A percentile compares a stretch with the other conserved stretches of the same genome.
These are phyloP conservation scores for Dolichotis patagonum DNA, from an alignment of 2,113 vertebrate genomes.

Conservation along the genomic window DNA sequence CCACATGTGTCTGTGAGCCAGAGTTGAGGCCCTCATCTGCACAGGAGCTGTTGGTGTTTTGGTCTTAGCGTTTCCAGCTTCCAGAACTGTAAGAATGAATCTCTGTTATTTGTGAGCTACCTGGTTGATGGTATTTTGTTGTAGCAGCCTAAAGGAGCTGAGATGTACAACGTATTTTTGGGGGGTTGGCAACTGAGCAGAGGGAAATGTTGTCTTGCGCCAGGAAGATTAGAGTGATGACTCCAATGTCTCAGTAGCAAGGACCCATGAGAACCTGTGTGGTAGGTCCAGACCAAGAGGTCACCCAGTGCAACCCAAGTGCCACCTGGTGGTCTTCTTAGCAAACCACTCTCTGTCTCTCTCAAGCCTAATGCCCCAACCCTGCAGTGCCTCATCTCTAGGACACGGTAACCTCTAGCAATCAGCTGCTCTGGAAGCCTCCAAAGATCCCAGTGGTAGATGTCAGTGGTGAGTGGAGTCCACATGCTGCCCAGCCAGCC, in stretches of 20 bases:
- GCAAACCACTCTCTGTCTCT: not conserved
- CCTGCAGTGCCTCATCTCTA: not conserved
- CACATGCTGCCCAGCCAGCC: slow-evolving; percentile 48
- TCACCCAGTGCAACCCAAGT: not conserved
- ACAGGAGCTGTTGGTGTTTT: not conserved
- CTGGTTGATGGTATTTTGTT: not conserved
- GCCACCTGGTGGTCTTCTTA: not conserved
- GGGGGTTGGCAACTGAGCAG: not conserved
- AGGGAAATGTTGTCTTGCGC: not conserved
- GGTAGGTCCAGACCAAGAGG: not conserved
- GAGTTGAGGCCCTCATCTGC: not conserved
- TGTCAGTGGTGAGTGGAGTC: slow-evolving; percentile 66
- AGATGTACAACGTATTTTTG: not conserved
- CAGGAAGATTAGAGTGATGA: not conserved
- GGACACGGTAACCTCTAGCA: not conserved
- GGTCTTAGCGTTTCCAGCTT: not conserved
- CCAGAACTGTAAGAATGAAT: not conserved
- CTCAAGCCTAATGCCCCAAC: not conserved
- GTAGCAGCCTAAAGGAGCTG: not conserved
- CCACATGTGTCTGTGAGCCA: not conserved
- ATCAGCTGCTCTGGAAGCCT: not conserved
- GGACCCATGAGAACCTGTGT: not conserved
- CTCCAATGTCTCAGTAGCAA: not conserved
- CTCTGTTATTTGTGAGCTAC: not conserved
- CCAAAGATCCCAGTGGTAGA: slow-evolving; percentile 49